Base-by-base conservation (phyloP, 2,113 vertebrate species). In the Malurus alboscapulatus region DNA sequence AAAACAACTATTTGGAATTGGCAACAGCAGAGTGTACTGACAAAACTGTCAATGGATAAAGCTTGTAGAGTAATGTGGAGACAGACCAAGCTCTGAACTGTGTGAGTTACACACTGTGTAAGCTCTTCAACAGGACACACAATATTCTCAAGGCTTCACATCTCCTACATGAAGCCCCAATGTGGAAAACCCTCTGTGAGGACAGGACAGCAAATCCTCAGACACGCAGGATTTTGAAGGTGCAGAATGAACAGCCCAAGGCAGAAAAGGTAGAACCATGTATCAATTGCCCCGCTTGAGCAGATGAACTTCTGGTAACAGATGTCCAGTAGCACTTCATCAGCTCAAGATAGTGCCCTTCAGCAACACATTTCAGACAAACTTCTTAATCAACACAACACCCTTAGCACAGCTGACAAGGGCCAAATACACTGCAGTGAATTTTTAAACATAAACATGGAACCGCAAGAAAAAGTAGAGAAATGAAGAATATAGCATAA, bases 131-230 rank as follows among this genome's bases (percentile, higher is more conserved):
- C 1, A 7, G 0, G 2, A 27, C 40, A 82, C 34, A 48, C 17
- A 53, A 34, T 32, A 30, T 22, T 71, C 44, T 50, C 11, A 29
- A 27, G 17, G 16, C 17, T 59, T 55, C 0, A 0, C 0, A 4
- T 32, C 30, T 79, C 27, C 12, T 1, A 4, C 29, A 14, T 8
- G 14, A 44, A 47, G 58, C 24, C 75, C 11, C 44, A 38, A 38
- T 3, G 3, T 1, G 0, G 10, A 30, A 22, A 90, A 19, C 2
- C 6, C 59, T 18, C 48, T 44, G 18, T 20, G 27, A 44, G 40
- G 25, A n/a, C 9, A 62, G 62, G 21, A 87, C 4, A 90, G 36
- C 42, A 80, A 68, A 83, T 44, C 13, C 18, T 36, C n/a, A 75
- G 53, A 17, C 22, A 66, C 42, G 51, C 2, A 2, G 30, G 57